Conservation (phyloP, 2,797 vertebrate species). For the Hemitrygon akajei region DNA sequence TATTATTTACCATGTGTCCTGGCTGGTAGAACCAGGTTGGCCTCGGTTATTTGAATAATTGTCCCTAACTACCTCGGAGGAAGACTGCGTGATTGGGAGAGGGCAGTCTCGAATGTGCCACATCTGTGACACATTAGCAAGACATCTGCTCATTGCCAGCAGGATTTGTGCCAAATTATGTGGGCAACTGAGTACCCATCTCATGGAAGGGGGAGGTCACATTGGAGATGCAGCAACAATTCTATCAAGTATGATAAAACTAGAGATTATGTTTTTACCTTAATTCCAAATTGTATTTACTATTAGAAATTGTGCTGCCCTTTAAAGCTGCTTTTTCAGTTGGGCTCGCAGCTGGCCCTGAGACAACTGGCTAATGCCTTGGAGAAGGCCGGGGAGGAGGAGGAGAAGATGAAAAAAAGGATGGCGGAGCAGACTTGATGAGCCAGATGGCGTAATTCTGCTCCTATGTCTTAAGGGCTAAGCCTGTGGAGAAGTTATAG, state of each 20-base stretch:
- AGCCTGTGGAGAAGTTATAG: not conserved
- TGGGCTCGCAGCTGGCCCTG: not conserved
- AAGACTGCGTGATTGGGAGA: not conserved
- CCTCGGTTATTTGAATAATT: not conserved
- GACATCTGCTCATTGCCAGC: too few relatives aligned
- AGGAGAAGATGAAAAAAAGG: too few relatives aligned
- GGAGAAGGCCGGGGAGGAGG: not conserved
- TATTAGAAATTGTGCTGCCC: not conserved
- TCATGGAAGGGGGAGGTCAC: not conserved
- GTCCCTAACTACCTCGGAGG: too few relatives aligned
- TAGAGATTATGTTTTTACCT: not conserved
- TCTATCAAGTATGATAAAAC: not conserved
- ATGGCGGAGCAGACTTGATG: too few relatives aligned
- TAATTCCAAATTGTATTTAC: not conserved
- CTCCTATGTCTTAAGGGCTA: not conserved
- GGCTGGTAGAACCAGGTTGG: not conserved
- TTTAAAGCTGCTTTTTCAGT: not conserved
- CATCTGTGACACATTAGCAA: not conserved
- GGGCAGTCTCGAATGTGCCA: not conserved
- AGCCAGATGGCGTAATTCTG: too few relatives aligned
- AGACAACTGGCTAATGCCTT: not conserved
- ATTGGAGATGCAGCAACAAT: not conserved
- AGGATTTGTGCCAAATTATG: not conserved
- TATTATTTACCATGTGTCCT: not conserved
- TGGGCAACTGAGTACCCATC: not conserved